Conservation (phyloP, 2,797 vertebrate species). For the Aeoliscus strigatus region DNA sequence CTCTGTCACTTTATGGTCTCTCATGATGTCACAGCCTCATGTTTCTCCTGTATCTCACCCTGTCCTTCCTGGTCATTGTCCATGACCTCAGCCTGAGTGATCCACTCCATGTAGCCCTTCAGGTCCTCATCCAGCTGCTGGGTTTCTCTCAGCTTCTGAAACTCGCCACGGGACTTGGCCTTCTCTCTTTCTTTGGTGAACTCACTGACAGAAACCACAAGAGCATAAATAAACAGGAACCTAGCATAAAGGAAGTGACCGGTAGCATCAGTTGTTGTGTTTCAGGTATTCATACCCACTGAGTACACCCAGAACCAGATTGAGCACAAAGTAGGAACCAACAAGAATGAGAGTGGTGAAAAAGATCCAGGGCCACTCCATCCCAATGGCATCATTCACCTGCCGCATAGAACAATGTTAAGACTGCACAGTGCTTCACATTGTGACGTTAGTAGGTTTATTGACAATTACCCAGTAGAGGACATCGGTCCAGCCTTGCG, state of each 20-base stretch:
- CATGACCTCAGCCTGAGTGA: slow-evolving; percentile 90
- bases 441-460: no score
- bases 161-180: slow-evolving; percentile 88
- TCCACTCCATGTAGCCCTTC: slow-evolving; percentile 94
- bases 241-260: no score
- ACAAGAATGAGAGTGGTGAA: slow-evolving; percentile 91
- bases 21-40: no score
- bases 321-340: slow-evolving; percentile 92
- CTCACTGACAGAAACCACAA: slow-evolving; percentile 65
- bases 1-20: no score
- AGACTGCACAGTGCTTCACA: no score
- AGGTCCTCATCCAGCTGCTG: slow-evolving; percentile 93
- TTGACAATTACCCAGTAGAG: slow-evolving; percentile 90
- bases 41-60: slow-evolving; percentile 37
- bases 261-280: background rate
- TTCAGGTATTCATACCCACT: slow-evolving; percentile 78
- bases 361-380: slow-evolving; percentile 94
- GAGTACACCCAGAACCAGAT: slow-evolving; percentile 89
- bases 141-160: slow-evolving; percentile 87
- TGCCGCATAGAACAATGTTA: slow-evolving; percentile 35
- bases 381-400: slow-evolving; percentile 94
- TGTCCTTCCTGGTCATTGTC: slow-evolving; percentile 79
- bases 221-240: no score
- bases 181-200: slow-evolving; percentile 95
- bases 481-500: slow-evolving; percentile 91